These are phyloP conservation scores for Emmelina monodactyla DNA, from an alignment of 2,888 invertebrate genomes.

Conservation along the genomic window DNA sequence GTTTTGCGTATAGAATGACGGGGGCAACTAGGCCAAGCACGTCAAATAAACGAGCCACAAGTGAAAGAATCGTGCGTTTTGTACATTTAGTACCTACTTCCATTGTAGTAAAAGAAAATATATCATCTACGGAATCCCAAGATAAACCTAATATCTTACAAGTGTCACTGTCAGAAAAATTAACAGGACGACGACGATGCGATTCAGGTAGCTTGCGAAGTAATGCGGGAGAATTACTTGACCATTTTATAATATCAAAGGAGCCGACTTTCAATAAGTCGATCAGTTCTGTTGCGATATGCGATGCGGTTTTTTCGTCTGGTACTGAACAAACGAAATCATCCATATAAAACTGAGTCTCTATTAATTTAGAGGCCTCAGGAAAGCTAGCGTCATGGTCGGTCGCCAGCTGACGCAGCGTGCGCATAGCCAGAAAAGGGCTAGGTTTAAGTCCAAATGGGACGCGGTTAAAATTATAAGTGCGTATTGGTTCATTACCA, in stretches of 20 bases:
- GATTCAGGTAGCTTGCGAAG: constrained; percentile 3
- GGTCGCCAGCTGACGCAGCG: constrained; percentile 3
- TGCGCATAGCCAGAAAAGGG: constrained; percentile 10
- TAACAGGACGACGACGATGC: not conserved
- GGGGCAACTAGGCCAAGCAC: constrained; percentile 9
- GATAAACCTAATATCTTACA: constrained; percentile 4
- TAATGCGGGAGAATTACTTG: constrained; percentile 5
- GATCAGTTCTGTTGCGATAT: constrained; percentile 5
- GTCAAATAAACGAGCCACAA: constrained; percentile 8
- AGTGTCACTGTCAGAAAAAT: not conserved
- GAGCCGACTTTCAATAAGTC: constrained; percentile 6
- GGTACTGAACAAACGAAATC: no score
- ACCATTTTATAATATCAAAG: constrained; percentile 6
- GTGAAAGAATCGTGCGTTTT: constrained; percentile 6
- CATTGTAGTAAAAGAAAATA: constrained; percentile 2
- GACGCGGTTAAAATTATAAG: constrained; percentile 8
- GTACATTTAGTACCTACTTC: constrained; percentile 3
- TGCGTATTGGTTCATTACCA: constrained; percentile 2
- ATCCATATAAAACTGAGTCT: no score
- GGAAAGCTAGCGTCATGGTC: constrained; percentile 1
- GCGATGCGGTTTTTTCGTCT: constrained; percentile 1
- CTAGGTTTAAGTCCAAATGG: constrained; percentile 10
- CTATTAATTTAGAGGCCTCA: no score
- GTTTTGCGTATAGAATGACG: constrained; percentile 4
- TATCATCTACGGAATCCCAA: constrained; percentile 4